A percentile compares a stretch with the other conserved stretches of the same genome.
phyloP scores from a whole-genome alignment of 2,888 invertebrate species.

The Bombylius discolor region DNA sequence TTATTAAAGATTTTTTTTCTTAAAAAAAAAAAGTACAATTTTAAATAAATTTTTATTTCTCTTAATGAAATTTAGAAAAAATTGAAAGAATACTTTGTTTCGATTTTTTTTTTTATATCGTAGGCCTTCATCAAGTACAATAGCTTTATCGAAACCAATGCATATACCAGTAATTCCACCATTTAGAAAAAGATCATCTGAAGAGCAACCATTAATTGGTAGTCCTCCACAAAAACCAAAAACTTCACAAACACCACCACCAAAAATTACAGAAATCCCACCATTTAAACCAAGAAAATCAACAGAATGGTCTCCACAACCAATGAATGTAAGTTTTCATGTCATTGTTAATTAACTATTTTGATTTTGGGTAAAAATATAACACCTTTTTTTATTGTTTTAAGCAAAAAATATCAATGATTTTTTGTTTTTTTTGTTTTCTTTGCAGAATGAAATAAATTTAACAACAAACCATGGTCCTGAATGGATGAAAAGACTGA shows the following conservation, averaged over 20 bases:
- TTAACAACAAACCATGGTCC: slow-evolving; percentile 35
- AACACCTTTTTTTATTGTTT: too few relatives aligned
- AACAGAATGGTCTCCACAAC: slow-evolving; percentile 27
- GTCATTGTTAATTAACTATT: too few relatives aligned
- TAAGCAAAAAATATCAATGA: too few relatives aligned
- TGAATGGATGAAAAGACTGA: slow-evolving; percentile 53
- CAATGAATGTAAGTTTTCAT: neutral
- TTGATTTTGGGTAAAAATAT: too few relatives aligned
- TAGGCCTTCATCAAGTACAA: slow-evolving; percentile 13
- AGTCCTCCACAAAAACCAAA: slow-evolving; percentile 10
- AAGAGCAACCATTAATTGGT: slow-evolving; percentile 11
- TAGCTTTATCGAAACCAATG: slow-evolving; percentile 30
- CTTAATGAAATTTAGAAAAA: too few relatives aligned
- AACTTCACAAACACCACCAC: slow-evolving; percentile 1
- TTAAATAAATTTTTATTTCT: too few relatives aligned
- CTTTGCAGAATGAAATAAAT: too few relatives aligned
- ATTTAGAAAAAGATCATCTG: slow-evolving; percentile 33
- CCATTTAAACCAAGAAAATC: slow-evolving; percentile 44
- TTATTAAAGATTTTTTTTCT: too few relatives aligned
- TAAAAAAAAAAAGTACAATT: too few relatives aligned
- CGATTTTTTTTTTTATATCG: neutral
- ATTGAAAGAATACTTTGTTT: neutral
- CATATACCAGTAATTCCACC: slow-evolving; percentile 38
- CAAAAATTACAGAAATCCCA: slow-evolving; percentile 40
- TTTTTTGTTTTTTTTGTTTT: too few relatives aligned